Conservation (phyloP, 2,113 vertebrate genomes). For the Anthoscopus minutus region DNA sequence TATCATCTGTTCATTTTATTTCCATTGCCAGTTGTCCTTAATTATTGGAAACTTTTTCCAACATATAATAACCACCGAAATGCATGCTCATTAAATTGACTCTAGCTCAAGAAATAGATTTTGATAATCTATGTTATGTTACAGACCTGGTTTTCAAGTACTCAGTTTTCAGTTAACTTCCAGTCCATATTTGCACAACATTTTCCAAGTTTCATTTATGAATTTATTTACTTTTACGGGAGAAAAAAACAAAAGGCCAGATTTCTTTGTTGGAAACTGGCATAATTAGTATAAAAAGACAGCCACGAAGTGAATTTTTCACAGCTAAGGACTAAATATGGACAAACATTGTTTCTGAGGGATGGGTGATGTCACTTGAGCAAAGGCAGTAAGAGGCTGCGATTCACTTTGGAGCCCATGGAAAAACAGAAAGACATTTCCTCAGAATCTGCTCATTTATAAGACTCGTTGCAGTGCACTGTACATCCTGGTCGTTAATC, state of each 20-base stretch:
- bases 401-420: neutral
- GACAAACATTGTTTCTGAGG: neutral
- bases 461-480: neutral
- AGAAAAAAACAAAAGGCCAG: neutral
- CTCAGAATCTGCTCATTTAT: neutral
- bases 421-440: neutral
- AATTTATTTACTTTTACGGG: conserved; percentile 2
- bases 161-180: conserved; percentile 24
- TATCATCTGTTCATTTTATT: conserved; percentile 69
- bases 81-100: conserved; percentile 60
- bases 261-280: neutral
- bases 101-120: conserved; percentile 57
- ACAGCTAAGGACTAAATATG: neutral
- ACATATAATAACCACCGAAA: conserved; percentile 55
- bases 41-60: conserved; percentile 69
- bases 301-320: neutral
- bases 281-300: conserved; percentile 24
- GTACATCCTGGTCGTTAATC: neutral
- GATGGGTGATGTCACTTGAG: neutral
- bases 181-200: neutral
- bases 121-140: conserved; percentile 27
- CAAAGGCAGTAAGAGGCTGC: neutral
- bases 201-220: conserved; percentile 24
- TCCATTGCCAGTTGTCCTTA: conserved; percentile 71
- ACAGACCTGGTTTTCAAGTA: conserved; percentile 38